These are phyloP conservation scores for Lophura nycthemera DNA, from an alignment of 2,113 vertebrate genomes.

Conservation along the genomic window DNA sequence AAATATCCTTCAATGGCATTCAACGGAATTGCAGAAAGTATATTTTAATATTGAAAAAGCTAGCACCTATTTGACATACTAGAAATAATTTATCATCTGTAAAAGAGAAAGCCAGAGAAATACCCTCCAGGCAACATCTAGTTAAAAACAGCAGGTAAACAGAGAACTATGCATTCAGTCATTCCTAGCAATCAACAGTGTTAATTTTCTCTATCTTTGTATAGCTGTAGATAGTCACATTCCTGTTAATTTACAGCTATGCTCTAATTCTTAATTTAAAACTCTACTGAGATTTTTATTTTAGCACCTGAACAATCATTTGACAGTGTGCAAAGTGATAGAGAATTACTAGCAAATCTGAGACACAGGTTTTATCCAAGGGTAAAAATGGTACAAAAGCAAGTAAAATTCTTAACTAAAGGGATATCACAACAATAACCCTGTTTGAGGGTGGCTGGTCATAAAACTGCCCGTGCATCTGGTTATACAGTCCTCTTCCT, in stretches of 20 bases:
- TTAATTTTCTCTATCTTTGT: conserved; percentile 16
- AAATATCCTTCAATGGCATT: background rate
- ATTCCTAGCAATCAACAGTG: background rate
- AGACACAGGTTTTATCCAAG: background rate
- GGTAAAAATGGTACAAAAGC: background rate
- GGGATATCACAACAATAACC: background rate
- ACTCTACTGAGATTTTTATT: background rate
- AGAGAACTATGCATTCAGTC: background rate
- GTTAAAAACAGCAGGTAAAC: background rate
- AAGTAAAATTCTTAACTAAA: background rate
- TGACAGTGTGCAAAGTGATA: conserved; percentile 18
- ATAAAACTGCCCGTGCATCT: background rate
- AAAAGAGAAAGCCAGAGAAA: conserved; percentile 9
- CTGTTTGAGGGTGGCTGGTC: background rate
- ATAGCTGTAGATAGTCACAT: conserved; percentile 2
- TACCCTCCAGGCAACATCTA: background rate
- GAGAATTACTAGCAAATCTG: background rate
- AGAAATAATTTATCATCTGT: background rate
- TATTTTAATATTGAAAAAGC: background rate
- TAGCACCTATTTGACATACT: background rate
- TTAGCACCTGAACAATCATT: background rate
- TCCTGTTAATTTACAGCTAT: conserved; percentile 35
- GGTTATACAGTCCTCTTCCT: background rate
- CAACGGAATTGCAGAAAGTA: background rate
- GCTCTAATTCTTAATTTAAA: conserved; percentile 33